phyloP scores from a whole-genome alignment of 2,888 invertebrate genomes.

The Macropis europaea region DNA sequence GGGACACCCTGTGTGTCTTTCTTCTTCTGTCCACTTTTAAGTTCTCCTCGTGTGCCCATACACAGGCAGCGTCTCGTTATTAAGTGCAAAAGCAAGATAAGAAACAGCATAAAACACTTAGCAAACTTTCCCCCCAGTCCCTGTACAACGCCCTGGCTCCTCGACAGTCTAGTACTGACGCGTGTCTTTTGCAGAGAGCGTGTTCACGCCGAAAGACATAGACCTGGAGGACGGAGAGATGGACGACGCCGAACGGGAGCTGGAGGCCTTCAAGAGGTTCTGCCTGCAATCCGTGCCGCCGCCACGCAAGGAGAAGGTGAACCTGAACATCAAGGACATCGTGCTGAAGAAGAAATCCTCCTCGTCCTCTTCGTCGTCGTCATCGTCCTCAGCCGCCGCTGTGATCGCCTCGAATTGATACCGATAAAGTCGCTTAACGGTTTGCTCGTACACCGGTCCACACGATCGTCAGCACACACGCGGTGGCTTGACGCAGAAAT shows the following conservation, averaged over 20 bases:
- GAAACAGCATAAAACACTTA: conserved; percentile 13
- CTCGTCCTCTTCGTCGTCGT: conserved; percentile 65
- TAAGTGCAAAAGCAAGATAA: neutral
- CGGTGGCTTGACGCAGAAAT: conserved; percentile 15
- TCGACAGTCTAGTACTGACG: conserved; percentile 71
- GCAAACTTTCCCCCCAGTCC: conserved; percentile 21
- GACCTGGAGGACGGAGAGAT: conserved; percentile 89
- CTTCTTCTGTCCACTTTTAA: neutral
- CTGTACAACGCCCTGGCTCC: neutral
- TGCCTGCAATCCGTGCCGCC: conserved; percentile 91
- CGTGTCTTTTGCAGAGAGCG: conserved; percentile 82
- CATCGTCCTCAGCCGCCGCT: conserved; percentile 66
- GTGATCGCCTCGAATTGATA: conserved; percentile 75
- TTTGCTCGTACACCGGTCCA: neutral
- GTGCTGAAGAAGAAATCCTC: conserved; percentile 84
- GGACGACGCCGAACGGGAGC: conserved; percentile 90
- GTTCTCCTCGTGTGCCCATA: conserved; percentile 3
- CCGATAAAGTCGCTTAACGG: conserved; percentile 7
- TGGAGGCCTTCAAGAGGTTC: conserved; percentile 93
- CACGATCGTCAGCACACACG: neutral
- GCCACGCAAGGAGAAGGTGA: conserved; percentile 88
- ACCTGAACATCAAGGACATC: conserved; percentile 90
- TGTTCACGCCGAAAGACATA: conserved; percentile 90
- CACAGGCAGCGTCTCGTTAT: conserved; percentile 3
- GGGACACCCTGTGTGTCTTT: neutral